Conservation (phyloP, 2,888 invertebrate species). For the Lasioglossum pauxillum region DNA sequence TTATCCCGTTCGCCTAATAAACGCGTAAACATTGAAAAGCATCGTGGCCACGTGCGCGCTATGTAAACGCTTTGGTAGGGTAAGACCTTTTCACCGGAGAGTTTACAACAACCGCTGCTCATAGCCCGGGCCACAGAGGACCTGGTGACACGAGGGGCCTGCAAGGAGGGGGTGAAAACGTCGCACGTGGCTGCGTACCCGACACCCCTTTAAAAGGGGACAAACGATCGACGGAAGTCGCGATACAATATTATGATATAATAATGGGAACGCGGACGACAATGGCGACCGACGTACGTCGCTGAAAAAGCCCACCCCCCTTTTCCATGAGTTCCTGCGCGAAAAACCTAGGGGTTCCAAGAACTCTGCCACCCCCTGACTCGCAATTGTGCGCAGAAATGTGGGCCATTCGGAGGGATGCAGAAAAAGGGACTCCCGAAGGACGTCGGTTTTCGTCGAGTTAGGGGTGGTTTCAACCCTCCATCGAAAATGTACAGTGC, state of each 20-base stretch:
- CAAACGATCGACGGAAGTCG: constrained; percentile 63
- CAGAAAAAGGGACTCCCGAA: constrained; percentile 38
- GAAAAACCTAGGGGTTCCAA: constrained; percentile 46
- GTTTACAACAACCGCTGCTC: constrained; percentile 48
- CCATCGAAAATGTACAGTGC: background rate
- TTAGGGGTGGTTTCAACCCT: constrained; percentile 44
- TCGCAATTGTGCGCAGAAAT: constrained; percentile 62
- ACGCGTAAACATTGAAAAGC: constrained; percentile 59
- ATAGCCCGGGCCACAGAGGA: constrained; percentile 14
- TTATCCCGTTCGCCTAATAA: constrained; percentile 43
- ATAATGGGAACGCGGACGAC: constrained; percentile 59
- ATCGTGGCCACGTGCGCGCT: constrained; percentile 61
- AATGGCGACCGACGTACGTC: constrained; percentile 40
- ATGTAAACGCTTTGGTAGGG: constrained; percentile 56
- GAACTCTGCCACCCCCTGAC: constrained; percentile 37
- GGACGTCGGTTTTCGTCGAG: constrained; percentile 58
- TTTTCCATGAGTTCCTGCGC: constrained; percentile 48
- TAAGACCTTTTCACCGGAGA: constrained; percentile 17
- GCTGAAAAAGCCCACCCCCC: constrained; percentile 23
- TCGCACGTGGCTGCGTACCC: constrained; percentile 62
- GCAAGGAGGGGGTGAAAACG: constrained; percentile 49
- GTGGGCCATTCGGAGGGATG: constrained; percentile 58
- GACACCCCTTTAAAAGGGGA: constrained; percentile 45
- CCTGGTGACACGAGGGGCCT: constrained; percentile 44
- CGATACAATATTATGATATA: constrained; percentile 64